A percentile compares a stretch with the other conserved stretches of the same genome.
Evolutionary conservation across 2,797 vertebrate genomes (phyloP).

Genomic region (Enteromius trimaculatus): DNA sequence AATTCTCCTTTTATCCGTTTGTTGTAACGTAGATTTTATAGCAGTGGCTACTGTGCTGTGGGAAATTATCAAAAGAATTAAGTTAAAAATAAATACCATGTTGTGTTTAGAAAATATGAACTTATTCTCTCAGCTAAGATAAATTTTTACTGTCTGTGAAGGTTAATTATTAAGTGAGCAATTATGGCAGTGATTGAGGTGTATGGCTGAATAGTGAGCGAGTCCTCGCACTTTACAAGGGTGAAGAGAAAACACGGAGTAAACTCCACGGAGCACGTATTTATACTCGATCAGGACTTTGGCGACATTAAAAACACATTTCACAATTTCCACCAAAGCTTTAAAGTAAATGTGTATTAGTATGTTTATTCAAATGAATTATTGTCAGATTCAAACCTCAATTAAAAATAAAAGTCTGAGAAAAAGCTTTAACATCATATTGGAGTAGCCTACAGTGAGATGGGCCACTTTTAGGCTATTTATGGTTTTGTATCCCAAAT

Average conservation of each 20-base stretch:
- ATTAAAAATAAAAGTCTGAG: neutral
- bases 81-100: neutral
- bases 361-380: neutral
- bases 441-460: neutral
- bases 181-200: slow-evolving; percentile 73
- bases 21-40: neutral
- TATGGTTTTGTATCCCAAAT: neutral
- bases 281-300: neutral
- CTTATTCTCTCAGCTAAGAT: too few relatives aligned
- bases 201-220: slow-evolving; percentile 67
- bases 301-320: neutral
- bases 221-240: slow-evolving; percentile 62
- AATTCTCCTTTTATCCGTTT: too few relatives aligned
- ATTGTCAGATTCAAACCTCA: too few relatives aligned
- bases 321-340: neutral
- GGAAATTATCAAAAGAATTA: neutral
- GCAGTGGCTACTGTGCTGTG: neutral
- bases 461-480: neutral
- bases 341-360: neutral
- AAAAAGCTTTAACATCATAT: neutral
- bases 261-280: neutral
- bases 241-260: slow-evolving; percentile 45
- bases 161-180: slow-evolving; percentile 61
- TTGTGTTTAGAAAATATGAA: neutral
- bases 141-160: slow-evolving; percentile 44